Base-by-base conservation (phyloP, 2,888 invertebrate genomes). In the Melanophora roralis region DNA sequence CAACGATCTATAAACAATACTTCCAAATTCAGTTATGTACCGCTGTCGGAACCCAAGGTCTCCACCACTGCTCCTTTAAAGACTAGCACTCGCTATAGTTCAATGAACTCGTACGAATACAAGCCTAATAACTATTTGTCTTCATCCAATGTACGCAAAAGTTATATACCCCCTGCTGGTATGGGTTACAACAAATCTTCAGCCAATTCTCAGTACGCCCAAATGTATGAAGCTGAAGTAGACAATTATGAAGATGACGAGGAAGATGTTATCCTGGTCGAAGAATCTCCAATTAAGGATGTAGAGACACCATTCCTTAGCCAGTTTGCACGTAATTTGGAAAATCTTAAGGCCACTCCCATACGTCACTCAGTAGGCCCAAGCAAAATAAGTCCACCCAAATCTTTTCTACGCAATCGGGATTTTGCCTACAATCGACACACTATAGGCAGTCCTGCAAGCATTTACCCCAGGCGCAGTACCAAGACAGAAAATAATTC, bases 271-370 rank as follows among this genome's bases (percentile, higher is more conserved):
- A 79, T 81, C 12, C 51, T 80, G 9, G 77, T 77, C 2, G 80
- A 80, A 19, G 80, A 82, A 34, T 75, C 76, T 8, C 79, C 82
- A 34, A 67, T 64, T 16, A 79, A 82, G n/a, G 81, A 82, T 2
- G 53, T 51, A 0, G 81, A 85, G n/a, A 82, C 86, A 1, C 87
- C 86, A 8, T 87, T 83, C 47, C 81, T 87, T 5, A 86, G 86
- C 57, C 85, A 85, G 40, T 87, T 87, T 81, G 85, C 87, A 2
- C 83, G 85, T 1, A 85, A 85, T 55, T 81, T 87, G 49, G 84
- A 86, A 19, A 81, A 82, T 7, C 78, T 87, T 0, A 84, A 84
- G 51, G 83, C 85, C 0, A 85, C 85, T 19, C 86, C 85, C 0
- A 27, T 80, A 27, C 80, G 80, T 9, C 76, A 80, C 57, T 86